Percentiles rank a stretch among this genome's conserved stretches.
These are phyloP conservation scores for Grammomys dolichurus DNA, from an alignment of 2,113 vertebrate species.

Conservation along the genomic window DNA sequence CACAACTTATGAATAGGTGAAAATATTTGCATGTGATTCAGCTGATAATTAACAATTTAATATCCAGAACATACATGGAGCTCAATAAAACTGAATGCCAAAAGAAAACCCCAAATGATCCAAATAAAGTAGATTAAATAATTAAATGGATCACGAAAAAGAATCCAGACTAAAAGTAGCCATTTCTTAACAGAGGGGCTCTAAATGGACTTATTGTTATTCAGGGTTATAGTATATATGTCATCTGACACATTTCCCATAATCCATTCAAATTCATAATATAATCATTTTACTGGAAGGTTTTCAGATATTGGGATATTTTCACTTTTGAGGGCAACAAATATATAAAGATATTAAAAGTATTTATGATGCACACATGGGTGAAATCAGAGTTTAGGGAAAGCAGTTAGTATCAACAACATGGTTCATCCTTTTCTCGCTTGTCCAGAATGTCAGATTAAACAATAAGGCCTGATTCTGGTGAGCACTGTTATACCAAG, in stretches of 20 bases:
- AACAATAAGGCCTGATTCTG: background rate
- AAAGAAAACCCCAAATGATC: background rate
- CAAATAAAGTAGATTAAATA: background rate
- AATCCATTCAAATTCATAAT: background rate
- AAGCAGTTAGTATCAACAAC: background rate
- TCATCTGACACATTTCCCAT: background rate
- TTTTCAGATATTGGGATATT: background rate
- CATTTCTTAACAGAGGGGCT: background rate
- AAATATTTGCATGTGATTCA: background rate
- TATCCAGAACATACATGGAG: background rate
- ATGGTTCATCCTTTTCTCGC: background rate
- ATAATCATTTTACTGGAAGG: background rate
- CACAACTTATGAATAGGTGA: background rate
- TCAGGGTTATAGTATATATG: background rate
- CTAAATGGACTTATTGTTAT: background rate
- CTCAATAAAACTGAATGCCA: background rate
- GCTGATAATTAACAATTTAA: background rate
- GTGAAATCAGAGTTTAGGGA: background rate
- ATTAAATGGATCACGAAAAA: background rate
- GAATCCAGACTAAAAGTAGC: background rate
- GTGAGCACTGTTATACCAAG: background rate
- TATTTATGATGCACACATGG: background rate
- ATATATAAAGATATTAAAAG: background rate
- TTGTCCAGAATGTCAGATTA: background rate
- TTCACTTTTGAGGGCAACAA: conserved; percentile 9